These are phyloP conservation scores for Zaprionus lineosus DNA, from an alignment of 2,888 invertebrate genomes.

Conservation along the genomic window DNA sequence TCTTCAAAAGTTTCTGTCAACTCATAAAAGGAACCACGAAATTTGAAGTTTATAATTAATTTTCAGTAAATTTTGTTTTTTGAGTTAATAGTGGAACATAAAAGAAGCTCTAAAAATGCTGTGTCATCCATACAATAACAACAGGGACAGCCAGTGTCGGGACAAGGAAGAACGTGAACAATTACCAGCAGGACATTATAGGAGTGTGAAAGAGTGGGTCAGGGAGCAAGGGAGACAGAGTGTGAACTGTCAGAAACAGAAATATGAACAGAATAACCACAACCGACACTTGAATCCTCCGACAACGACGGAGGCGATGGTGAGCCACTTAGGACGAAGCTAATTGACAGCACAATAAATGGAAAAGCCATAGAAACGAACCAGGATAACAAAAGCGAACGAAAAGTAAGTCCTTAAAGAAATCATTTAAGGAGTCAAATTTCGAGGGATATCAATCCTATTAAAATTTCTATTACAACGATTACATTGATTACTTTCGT, in stretches of 20 bases:
- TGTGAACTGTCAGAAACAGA: neutral
- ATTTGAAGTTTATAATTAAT: neutral
- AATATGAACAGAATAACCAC: conserved; percentile 5
- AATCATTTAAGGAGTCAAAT: no score
- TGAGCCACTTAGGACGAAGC: conserved; percentile 11
- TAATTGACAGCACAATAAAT: neutral
- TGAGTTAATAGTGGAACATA: neutral
- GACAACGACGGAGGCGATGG: conserved; percentile 2
- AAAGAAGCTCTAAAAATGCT: neutral
- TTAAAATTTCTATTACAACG: no score
- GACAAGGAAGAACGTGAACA: neutral
- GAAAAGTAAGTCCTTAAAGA: no score
- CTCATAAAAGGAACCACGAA: neutral
- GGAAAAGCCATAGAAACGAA: no score
- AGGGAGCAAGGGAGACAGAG: neutral
- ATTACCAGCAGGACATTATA: neutral
- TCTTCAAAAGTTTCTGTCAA: no score
- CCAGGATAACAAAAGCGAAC: no score
- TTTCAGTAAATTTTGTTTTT: neutral
- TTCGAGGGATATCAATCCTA: no score
- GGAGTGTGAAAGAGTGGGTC: neutral
- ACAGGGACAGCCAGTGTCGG: neutral
- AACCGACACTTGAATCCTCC: conserved; percentile 4
- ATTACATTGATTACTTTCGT: no score
- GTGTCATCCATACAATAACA: neutral